Percentiles rank a stretch among this genome's conserved stretches.
phyloP scores from a whole-genome alignment of 2,797 vertebrate genomes.

The Lemur catta region DNA sequence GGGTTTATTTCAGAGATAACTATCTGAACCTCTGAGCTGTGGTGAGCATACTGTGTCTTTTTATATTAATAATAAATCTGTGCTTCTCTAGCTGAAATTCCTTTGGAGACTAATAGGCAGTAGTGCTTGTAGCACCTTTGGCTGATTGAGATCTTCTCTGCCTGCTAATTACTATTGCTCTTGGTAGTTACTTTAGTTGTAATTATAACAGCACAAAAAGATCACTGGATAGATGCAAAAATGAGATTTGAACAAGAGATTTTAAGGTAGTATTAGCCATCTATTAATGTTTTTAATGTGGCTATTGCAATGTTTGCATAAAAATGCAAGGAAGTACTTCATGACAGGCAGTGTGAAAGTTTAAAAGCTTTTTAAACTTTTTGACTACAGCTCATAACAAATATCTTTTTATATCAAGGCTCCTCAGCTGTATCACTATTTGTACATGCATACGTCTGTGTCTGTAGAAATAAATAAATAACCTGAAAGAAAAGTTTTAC shows the following conservation, averaged over 20 bases:
- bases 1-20: constrained; percentile 24
- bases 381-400: not conserved
- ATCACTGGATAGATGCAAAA: constrained; percentile 19
- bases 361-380: not conserved
- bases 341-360: not conserved
- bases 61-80: not conserved
- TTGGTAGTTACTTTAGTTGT: not conserved
- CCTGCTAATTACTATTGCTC: not conserved
- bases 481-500: not conserved
- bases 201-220: not conserved
- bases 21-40: not conserved
- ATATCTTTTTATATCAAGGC: constrained; percentile 29
- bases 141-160: not conserved
- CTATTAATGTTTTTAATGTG: constrained; percentile 38
- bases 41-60: not conserved
- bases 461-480: not conserved
- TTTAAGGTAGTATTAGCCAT: constrained; percentile 44
- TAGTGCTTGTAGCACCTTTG: not conserved
- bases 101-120: not conserved
- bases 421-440: not conserved
- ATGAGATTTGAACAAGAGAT: not conserved
- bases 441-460: not conserved
- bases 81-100: not conserved
- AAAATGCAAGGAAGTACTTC: constrained; percentile 4
- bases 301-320: not conserved